Conservation (phyloP, 2,888 invertebrate genomes). For the Sympetrum striolatum region DNA sequence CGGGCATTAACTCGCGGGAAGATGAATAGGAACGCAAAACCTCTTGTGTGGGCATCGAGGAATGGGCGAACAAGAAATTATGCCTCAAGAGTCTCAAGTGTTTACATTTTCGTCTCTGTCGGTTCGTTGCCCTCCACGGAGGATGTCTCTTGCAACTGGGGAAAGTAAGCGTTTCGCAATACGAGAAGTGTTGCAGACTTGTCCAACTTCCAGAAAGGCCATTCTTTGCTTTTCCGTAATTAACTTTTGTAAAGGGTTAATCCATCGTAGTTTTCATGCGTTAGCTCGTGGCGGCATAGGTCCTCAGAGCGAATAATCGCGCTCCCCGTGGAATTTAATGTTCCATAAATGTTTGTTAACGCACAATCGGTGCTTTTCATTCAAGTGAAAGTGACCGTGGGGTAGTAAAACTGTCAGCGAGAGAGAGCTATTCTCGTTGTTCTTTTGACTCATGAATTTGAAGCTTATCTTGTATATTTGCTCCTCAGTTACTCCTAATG, state of each 20-base stretch:
- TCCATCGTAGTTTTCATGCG: background rate
- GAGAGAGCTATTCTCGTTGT: too few species aligned
- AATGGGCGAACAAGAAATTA: background rate
- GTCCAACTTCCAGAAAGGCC: background rate
- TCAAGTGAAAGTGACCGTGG: too few species aligned
- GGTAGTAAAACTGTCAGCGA: too few species aligned
- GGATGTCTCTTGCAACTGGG: background rate
- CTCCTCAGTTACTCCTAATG: too few species aligned
- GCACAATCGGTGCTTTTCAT: too few species aligned
- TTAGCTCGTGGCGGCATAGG: background rate
- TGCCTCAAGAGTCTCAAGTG: background rate
- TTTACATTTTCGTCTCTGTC: background rate
- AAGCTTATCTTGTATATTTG: too few species aligned
- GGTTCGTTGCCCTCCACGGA: background rate
- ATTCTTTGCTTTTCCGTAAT: background rate
- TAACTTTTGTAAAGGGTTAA: background rate
- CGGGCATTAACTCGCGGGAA: background rate
- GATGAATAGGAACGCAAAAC: background rate
- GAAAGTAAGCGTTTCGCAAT: background rate
- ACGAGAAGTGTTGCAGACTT: background rate
- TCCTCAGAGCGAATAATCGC: too few species aligned
- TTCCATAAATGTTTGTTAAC: too few species aligned
- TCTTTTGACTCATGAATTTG: too few species aligned
- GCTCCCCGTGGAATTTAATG: too few species aligned
- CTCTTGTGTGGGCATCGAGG: background rate